Conservation (phyloP, 2,888 invertebrate genomes). For the Chirona hameri region DNA sequence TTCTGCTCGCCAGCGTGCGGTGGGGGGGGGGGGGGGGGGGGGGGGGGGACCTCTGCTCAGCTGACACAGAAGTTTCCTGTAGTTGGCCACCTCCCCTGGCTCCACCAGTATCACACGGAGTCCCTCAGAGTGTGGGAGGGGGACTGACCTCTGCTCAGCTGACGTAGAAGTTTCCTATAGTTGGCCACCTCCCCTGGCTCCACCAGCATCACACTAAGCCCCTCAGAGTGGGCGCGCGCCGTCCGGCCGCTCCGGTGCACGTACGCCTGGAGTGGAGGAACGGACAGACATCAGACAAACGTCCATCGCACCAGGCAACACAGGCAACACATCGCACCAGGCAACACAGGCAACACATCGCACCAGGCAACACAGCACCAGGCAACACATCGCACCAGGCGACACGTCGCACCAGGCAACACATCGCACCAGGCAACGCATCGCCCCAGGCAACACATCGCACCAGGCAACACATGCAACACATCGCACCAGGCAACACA, state of each 20-base stretch:
- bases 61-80: constrained; percentile 60
- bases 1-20: no score
- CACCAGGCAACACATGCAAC: no score
- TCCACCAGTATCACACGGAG: constrained; percentile 88
- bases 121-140: constrained; percentile 61
- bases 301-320: no score
- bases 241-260: constrained; percentile 96
- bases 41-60: neutral
- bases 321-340: no score
- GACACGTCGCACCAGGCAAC: no score
- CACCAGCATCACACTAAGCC: constrained; percentile 85
- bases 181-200: constrained; percentile 78
- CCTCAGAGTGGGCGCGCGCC: constrained; percentile 81
- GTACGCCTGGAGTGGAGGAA: constrained; percentile 77
- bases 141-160: neutral
- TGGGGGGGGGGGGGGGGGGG: no score
- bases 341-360: no score
- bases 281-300: constrained; percentile 30
- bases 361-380: no score
- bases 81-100: constrained; percentile 75
- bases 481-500: no score
- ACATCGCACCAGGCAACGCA: no score
- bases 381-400: no score
- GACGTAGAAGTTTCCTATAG: constrained; percentile 63
- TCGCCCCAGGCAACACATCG: no score